Base-by-base conservation (phyloP, 2,888 invertebrate species). In the Ectobius pallidus region DNA sequence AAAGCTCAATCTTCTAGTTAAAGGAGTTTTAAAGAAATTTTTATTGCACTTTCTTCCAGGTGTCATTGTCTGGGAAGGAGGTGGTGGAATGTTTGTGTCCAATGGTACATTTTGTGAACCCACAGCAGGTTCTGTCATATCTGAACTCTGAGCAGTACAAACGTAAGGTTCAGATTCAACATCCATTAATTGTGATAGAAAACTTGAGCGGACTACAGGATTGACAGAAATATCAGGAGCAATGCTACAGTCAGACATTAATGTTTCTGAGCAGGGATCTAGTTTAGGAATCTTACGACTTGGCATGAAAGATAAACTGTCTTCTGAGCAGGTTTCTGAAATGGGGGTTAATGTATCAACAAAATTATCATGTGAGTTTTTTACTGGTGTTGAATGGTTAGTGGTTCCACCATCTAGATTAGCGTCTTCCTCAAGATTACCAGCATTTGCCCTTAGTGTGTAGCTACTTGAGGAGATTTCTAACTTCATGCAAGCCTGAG, bases 1-100 rank as follows among this genome's bases (percentile, higher is more conserved):
- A 46, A 46, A 46, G n/a, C 46, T 46, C n/a, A 46, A 46, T n/a
- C 18, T 46, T n/a, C 46, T 46, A 11, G 46, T n/a, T 46, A 46
- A 46, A n/a, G 46, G 18, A n/a, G 46, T 4, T 46, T n/a, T 46
- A 46, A 46, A 46, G 3, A n/a, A 46, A n/a, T n/a, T n/a, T 46
- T 46, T 46, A n/a, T 46, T 46, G 46, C 11, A 11, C n/a, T 46
- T 46, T 46, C n/a, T 46, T 3, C 18, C n/a, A 11, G 46, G 46
- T n/a, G 46, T n/a, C 14, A 14, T 39, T 14, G 46, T 11, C 3
- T 46, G 7, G n/a, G 18, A 46, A 46, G 11, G 4, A 11, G 46
- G 18, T n/a, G 46, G 16, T 14, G 46, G 18, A 46, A n/a, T n/a
- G 46, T 46, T n/a, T n/a, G 18, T n/a, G 3, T 46, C 18, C 4